These are phyloP conservation scores for Azorinus chamasolen DNA, from an alignment of 2,888 invertebrate species.

Conservation along the genomic window DNA sequence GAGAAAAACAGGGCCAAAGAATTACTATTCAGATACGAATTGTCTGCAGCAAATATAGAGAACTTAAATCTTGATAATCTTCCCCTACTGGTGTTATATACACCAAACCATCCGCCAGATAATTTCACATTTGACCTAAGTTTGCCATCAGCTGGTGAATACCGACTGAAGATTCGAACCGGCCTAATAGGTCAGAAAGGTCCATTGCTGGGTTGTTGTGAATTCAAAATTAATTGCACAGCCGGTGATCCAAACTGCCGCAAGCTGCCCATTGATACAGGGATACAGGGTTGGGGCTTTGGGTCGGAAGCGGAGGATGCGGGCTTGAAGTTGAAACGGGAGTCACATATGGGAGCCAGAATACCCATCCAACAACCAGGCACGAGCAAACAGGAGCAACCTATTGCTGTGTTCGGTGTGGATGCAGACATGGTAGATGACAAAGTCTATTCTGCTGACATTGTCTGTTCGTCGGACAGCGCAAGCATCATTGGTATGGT, in stretches of 20 bases:
- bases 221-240: constrained; percentile 30
- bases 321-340: constrained; percentile 19
- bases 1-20: constrained; percentile 2
- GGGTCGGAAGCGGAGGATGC: constrained; percentile 29
- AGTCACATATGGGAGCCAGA: constrained; percentile 9
- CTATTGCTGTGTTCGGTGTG: constrained; percentile 4
- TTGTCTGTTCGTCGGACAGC: constrained; percentile 2
- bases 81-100: constrained; percentile 19
- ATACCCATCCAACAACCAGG: constrained; percentile 9
- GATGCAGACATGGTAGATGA: constrained; percentile 8
- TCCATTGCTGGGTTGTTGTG: constrained; percentile 11
- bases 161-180: constrained; percentile 16
- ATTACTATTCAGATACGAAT: constrained; percentile 25
- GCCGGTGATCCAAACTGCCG: constrained; percentile 21
- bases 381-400: constrained; percentile 1
- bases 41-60: constrained; percentile 6
- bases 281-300: constrained; percentile 24
- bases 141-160: constrained; percentile 22
- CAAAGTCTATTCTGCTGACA: neutral
- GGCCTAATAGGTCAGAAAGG: constrained; percentile 1
- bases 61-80: constrained; percentile 15
- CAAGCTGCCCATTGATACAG: constrained; percentile 21
- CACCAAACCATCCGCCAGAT: constrained; percentile 5
- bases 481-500: neutral
- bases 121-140: constrained; percentile 31